Evolutionary conservation across 2,113 vertebrate species (phyloP).

Genomic region (Chamaea fasciata): DNA sequence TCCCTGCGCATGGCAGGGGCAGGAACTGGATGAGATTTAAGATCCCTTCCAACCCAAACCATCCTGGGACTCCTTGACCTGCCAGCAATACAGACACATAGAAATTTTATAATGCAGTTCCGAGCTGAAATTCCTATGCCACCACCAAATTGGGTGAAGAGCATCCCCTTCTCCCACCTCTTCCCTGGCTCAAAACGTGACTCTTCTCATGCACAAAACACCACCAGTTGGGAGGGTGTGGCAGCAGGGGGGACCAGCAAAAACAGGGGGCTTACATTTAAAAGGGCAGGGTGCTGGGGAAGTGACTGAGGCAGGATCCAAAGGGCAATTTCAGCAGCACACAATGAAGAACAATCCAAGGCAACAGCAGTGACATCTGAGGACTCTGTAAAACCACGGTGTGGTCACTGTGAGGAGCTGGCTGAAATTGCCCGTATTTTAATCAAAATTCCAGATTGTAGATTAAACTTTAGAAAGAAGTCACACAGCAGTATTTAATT

Average conservation of each 20-base stretch:
- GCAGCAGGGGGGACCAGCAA: not conserved
- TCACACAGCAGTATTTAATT: not conserved
- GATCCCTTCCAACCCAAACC: not conserved
- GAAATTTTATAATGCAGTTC: not conserved
- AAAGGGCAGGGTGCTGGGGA: not conserved
- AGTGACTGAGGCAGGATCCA: not conserved
- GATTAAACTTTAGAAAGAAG: constrained; percentile 22
- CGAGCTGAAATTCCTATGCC: not conserved
- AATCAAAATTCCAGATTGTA: not conserved
- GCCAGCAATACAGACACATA: not conserved
- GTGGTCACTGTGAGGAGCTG: not conserved
- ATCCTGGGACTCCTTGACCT: not conserved
- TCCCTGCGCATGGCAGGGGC: not conserved
- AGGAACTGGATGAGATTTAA: not conserved
- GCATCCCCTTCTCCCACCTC: not conserved
- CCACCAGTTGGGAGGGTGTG: not conserved
- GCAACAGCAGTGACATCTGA: not conserved
- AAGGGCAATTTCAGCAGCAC: not conserved
- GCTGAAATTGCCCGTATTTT: not conserved
- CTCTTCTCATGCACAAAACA: not conserved
- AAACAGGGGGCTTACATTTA: not conserved
- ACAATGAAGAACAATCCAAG: not conserved
- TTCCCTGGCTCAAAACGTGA: not conserved
- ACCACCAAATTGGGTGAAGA: not conserved
- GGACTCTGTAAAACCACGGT: not conserved